Evolutionary conservation across 2,888 invertebrate genomes (phyloP), one percentile per base, ranked within the genome.

Genomic region (Zygogramma bicolorata): DNA sequence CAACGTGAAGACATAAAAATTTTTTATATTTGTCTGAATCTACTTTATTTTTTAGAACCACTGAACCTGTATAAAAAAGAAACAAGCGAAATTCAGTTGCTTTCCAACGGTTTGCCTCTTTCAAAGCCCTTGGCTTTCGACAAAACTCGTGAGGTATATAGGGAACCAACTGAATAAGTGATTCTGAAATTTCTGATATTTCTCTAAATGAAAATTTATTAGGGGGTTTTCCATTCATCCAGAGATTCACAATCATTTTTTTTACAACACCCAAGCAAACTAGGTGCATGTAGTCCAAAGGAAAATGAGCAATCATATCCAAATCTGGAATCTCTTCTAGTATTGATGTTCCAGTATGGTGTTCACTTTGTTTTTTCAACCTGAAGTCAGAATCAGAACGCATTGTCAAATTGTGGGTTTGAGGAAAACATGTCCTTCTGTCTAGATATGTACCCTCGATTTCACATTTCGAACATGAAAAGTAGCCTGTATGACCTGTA

Each of bases 181-280:
- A 61, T 20, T 61, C 15, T 34, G 61, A 61, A 61, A 61, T 31
- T 15, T 31, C 34, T 31, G 61, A 61, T n/a, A 61, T 61, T 61
- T 34, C 34, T 61, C 34, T 61, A 38, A 61, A 61, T 34, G 61
- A 61, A 38, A 61, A 34, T 61, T 61, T 61, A 34, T 61, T 61
- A 34, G 61, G 61, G 38, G 61, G 61, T 61, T 61, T 61, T 61
- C 61, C 61, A 61, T 61, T 61, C 13, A 61, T 34, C 61, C 61
- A 31, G 15, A n/a, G n/a, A n/a, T n/a, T n/a, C n/a, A n/a, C n/a
- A n/a, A n/a, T n/a, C n/a, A n/a, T n/a, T n/a, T n/a, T 61, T 61
- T 61, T 61, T 38, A 31, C 29, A 7, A 61, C 13, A 29, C 29
- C 61, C 34, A 31, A 38, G 38, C 31, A 29, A 61, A 61, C 29